Percentiles rank a stretch among this genome's conserved stretches.
phyloP scores from a whole-genome alignment of 2,113 vertebrate genomes.

The Chamaetylas fuelleborni region DNA sequence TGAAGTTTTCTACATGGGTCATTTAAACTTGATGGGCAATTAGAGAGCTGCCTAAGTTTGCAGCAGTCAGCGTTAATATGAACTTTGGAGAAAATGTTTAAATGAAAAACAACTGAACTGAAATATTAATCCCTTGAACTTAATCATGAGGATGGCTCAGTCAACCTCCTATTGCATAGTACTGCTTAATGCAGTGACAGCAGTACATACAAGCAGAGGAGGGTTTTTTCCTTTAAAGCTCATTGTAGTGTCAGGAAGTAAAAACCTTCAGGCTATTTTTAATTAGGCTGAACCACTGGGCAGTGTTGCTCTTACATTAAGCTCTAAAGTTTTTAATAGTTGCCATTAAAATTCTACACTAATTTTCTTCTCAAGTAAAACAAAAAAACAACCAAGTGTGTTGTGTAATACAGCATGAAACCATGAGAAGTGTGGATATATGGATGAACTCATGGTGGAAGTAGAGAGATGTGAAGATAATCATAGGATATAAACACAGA shows the following conservation, averaged over 20 bases:
- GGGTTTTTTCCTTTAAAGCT: neutral
- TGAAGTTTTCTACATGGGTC: neutral
- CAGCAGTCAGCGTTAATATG: neutral
- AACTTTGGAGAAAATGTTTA: slow-evolving; percentile 12
- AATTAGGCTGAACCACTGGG: slow-evolving; percentile 9
- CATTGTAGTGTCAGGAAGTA: neutral
- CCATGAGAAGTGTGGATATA: neutral
- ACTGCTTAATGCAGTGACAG: slow-evolving; percentile 1
- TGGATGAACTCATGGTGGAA: neutral
- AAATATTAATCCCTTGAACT: slow-evolving; percentile 43
- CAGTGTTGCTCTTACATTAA: neutral
- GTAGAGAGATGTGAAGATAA: neutral
- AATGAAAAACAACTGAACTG: slow-evolving; percentile 32
- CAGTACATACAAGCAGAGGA: neutral
- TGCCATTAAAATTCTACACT: neutral
- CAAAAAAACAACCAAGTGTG: neutral
- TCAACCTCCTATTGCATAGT: neutral
- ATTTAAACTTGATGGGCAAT: neutral
- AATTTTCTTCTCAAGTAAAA: neutral
- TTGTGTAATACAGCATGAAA: neutral
- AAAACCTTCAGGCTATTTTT: slow-evolving; percentile 17
- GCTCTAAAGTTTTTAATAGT: neutral
- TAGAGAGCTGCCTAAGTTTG: neutral
- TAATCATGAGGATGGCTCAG: neutral
- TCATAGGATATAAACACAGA: neutral